These are phyloP conservation scores for Drosophila parabipectinata DNA, from an alignment of 1,140 invertebrate species.

Conservation along the genomic window DNA sequence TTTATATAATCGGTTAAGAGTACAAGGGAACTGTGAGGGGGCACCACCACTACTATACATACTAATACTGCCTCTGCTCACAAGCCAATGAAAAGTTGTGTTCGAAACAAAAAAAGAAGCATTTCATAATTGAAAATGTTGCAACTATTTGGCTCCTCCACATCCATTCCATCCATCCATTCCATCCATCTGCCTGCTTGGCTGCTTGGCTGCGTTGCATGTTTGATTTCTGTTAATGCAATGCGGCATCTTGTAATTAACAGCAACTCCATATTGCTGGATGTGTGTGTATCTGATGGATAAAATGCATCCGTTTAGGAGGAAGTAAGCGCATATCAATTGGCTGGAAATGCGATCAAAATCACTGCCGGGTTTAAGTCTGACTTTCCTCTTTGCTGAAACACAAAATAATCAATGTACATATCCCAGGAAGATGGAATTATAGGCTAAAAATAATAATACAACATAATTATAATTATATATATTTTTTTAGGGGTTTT, in stretches of 20 bases:
- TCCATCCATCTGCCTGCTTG: conserved; percentile 43
- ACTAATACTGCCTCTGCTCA: conserved; percentile 1
- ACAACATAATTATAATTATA: too few relatives aligned
- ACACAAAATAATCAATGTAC: not conserved
- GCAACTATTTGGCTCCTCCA: conserved; percentile 66
- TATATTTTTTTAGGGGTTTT: too few relatives aligned
- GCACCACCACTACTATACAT: too few relatives aligned
- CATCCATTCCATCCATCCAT: conserved; percentile 20
- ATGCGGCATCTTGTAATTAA: conserved; percentile 65
- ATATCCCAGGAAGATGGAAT: not conserved
- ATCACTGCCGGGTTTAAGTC: conserved; percentile 36
- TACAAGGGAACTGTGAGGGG: too few relatives aligned
- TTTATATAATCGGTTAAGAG: conserved; percentile 50
- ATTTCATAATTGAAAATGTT: conserved; percentile 81
- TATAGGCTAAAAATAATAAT: not conserved
- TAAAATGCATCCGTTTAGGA: conserved; percentile 17
- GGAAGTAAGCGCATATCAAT: conserved; percentile 48
- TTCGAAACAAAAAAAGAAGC: conserved; percentile 36
- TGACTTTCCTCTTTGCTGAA: not conserved
- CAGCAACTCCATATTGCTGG: conserved; percentile 1
- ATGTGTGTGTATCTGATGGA: conserved; percentile 13
- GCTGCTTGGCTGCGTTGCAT: conserved; percentile 60
- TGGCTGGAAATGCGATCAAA: conserved; percentile 41
- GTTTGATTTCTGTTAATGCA: conserved; percentile 72
- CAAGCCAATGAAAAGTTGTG: conserved; percentile 33